These are phyloP conservation scores for Hypsibius dujardini DNA, from an alignment of 1,140 invertebrate genomes.

Conservation along the genomic window DNA sequence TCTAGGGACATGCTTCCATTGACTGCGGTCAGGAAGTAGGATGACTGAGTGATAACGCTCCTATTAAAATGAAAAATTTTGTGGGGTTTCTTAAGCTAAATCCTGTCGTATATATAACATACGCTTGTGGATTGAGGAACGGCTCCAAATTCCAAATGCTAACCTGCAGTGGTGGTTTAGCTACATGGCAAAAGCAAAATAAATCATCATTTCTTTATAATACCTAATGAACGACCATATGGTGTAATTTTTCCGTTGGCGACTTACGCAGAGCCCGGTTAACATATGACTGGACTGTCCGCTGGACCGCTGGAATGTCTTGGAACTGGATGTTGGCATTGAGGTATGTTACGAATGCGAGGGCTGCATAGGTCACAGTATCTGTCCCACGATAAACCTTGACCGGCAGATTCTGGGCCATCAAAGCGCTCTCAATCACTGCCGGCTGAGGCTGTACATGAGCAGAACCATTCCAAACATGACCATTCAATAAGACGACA, in stretches of 20 bases:
- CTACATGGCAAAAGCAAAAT: background rate
- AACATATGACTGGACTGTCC: background rate
- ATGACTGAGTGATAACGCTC: constrained; percentile 9
- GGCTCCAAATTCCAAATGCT: constrained; percentile 12
- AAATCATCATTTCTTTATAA: background rate
- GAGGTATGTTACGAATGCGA: constrained; percentile 11
- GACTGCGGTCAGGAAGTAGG: background rate
- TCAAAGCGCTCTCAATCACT: background rate
- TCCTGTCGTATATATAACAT: background rate
- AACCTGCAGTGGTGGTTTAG: background rate
- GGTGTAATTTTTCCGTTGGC: background rate
- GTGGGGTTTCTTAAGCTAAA: background rate
- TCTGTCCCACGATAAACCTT: background rate
- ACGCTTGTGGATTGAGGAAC: constrained; percentile 3
- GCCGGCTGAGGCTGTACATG: background rate
- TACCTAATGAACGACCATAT: background rate
- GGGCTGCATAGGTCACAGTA: background rate
- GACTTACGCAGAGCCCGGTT: background rate
- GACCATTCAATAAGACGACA: background rate
- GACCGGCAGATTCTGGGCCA: background rate
- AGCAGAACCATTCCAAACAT: background rate
- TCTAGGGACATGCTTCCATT: background rate
- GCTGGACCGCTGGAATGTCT: constrained; percentile 13
- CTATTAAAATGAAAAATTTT: background rate
- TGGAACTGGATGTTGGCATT: constrained; percentile 12